Conservation (phyloP, 30 jellyfish, hydroid and myxozoan genomes). For the Nemopilema nomurai region DNA sequence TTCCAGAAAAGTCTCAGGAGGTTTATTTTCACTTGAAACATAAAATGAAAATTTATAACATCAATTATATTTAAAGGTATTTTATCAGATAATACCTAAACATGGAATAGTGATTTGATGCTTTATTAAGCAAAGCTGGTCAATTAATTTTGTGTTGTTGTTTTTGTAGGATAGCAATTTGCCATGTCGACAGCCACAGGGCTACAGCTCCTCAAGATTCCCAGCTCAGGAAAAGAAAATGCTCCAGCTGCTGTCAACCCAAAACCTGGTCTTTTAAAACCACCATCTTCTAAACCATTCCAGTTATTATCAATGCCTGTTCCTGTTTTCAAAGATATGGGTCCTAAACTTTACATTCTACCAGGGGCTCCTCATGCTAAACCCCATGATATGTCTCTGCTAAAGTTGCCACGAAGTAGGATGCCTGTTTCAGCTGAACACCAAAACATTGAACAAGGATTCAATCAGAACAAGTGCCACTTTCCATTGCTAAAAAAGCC, state of each 20-base stretch:
- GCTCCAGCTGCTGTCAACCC: not conserved
- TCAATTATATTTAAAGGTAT: too few species aligned
- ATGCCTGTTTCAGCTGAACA: not conserved
- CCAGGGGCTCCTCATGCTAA: not conserved
- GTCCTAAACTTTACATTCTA: not conserved
- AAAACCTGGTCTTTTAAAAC: not conserved
- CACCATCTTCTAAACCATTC: not conserved
- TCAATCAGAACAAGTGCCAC: not conserved
- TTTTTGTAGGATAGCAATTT: not conserved
- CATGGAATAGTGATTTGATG: too few species aligned
- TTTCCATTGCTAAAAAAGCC: conserved; percentile 24
- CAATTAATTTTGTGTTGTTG: too few species aligned
- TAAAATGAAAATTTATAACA: too few species aligned
- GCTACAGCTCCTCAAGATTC: conserved; percentile 4
- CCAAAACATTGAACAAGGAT: not conserved
- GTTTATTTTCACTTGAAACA: too few species aligned
- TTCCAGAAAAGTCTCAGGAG: too few species aligned
- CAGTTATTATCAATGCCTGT: conserved; percentile 7
- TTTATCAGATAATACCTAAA: too few species aligned
- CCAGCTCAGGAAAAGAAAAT: conserved; percentile 7
- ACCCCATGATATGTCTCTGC: conserved; percentile 3
- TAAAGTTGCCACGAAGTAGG: not conserved
- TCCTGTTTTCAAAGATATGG: not conserved
- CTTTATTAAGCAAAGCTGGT: too few species aligned
- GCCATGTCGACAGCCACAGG: conserved; percentile 21